Base-by-base conservation (phyloP, 1,140 invertebrate genomes). In the Euura lappo region DNA sequence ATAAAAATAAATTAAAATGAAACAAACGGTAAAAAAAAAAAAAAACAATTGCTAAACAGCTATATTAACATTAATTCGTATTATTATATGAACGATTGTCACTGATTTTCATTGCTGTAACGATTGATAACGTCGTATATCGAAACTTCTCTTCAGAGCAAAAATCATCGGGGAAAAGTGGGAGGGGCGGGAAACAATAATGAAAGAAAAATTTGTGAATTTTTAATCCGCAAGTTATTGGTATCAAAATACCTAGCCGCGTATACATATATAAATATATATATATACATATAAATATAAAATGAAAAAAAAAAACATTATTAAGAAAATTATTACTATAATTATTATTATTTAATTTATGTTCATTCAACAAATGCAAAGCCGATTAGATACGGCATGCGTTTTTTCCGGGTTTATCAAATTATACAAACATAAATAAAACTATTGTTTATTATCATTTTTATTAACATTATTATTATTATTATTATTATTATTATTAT, bases 201-300 rank as follows among this genome's bases (percentile, higher is more conserved):
- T 28, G 28, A 28, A 28, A 28, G 28, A 28, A 28, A 28, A 28
- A 60, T 11, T 60, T 60, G 51, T 8, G 51, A 60, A 60, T 60
- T 60, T 60, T 60, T n/a, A 60, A 60, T 60, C 51, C 51, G 6
- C 13, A 60, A 60, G 4, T 60, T 60, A 60, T 60, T n/a, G 51
- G 51, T 60, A 60, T 60, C 51, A 60, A 60, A 60, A 60, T 60
- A 60, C 51, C 51, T 60, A 60, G 6, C 51, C 51, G 51, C 51
- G 82, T 80, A 75, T 77, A 80, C 77, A 77, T 72, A 77, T 72
- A 78, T 78, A 78, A 70, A 78, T 75, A 77, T 74, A 73, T 71
- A 79, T 71, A 75, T 74, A 80, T 78, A 77, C 71, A 78, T 70
- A 77, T 80, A 78, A 71, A 79, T 72, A 72, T 28, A 28, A 72